Evolutionary conservation across 2,113 vertebrate species (phyloP).

Genomic region (Siniperca chuatsi): DNA sequence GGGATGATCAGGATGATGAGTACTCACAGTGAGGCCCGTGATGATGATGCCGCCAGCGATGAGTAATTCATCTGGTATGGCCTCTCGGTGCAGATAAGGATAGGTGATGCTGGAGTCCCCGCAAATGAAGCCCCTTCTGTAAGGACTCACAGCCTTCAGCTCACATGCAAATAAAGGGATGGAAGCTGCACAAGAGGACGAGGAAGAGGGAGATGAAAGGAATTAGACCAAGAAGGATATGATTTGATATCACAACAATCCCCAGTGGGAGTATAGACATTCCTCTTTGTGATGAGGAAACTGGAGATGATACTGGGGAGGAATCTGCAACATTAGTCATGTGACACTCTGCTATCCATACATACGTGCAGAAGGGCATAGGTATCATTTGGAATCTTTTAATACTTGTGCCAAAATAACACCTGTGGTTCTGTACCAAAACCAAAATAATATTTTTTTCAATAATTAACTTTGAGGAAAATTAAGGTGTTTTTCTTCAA

Average conservation of each 20-base stretch:
- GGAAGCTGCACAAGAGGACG: constrained; percentile 73
- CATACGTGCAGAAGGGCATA: not conserved
- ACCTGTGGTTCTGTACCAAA: not conserved
- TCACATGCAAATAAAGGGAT: constrained; percentile 86
- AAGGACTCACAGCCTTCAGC: constrained; percentile 79
- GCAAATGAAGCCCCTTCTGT: constrained; percentile 85
- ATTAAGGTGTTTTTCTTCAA: not conserved
- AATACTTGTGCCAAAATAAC: not conserved
- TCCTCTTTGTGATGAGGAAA: constrained; percentile 19
- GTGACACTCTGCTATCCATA: not conserved
- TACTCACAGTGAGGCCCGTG: constrained; percentile 80
- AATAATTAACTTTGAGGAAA: not conserved
- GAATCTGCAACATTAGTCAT: not conserved
- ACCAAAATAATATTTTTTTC: not conserved
- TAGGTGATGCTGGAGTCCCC: constrained; percentile 84
- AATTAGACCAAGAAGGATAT: no score
- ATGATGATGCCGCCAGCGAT: constrained; percentile 83
- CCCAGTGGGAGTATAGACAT: constrained; percentile 10
- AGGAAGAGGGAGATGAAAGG: not conserved
- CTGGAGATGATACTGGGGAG: not conserved
- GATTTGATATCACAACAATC: not conserved
- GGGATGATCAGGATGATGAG: not conserved
- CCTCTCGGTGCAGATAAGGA: constrained; percentile 73
- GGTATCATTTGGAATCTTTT: not conserved
- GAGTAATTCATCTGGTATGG: constrained; percentile 79